A percentile compares a stretch with the other conserved stretches of the same genome.
Evolutionary conservation across 35 echinoderm and acorn worm species (phyloP).

Genomic region (Patiria miniata): DNA sequence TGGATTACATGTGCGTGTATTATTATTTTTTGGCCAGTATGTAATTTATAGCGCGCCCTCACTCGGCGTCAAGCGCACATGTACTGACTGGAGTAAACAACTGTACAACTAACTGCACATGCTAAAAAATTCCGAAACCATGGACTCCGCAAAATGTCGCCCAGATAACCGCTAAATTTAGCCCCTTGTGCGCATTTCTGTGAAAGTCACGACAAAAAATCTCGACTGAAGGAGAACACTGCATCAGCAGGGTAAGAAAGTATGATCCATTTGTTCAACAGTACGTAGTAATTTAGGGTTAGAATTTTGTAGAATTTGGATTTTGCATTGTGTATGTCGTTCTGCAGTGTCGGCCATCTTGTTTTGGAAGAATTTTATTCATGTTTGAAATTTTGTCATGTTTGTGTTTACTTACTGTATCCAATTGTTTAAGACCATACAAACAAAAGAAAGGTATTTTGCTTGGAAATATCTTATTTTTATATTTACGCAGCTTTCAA

Average conservation of each 20-base stretch:
- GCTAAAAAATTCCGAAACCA: background rate
- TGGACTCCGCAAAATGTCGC: slow-evolving; percentile 7
- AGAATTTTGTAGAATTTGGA: background rate
- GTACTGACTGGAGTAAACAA: slow-evolving; percentile 14
- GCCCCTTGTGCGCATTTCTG: background rate
- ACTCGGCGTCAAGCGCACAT: background rate
- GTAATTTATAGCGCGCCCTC: background rate
- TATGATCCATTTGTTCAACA: background rate
- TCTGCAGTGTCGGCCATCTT: slow-evolving; percentile 7
- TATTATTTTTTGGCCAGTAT: too few relatives aligned
- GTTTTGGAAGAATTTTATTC: too few relatives aligned
- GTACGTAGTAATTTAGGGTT: background rate
- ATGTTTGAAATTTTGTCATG: too few relatives aligned
- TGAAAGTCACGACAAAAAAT: background rate
- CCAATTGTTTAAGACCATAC: too few relatives aligned
- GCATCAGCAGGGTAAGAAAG: background rate
- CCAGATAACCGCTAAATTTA: background rate
- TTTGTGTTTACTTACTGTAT: too few relatives aligned
- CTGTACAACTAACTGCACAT: slow-evolving; percentile 7
- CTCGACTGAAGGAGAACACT: background rate
- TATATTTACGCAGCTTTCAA: too few relatives aligned
- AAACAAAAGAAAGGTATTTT: too few relatives aligned
- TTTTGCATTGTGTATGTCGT: background rate
- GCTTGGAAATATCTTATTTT: too few relatives aligned
- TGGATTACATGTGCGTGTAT: too few relatives aligned